Conservation (phyloP, 2,797 vertebrate species). For the Acipenser oxyrinchus region DNA sequence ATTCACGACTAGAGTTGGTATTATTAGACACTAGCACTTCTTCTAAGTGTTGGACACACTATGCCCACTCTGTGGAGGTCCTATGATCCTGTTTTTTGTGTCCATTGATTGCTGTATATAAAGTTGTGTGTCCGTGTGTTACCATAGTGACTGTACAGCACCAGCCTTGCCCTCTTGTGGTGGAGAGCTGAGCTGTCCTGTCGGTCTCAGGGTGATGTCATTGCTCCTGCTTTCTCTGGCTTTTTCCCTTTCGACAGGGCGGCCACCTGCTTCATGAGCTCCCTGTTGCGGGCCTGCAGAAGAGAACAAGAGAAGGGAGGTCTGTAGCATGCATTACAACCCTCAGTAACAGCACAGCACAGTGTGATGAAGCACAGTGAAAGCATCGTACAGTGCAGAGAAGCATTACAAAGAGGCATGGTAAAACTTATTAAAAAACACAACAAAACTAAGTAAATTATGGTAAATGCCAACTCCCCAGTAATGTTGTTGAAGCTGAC, state of each 20-base stretch:
- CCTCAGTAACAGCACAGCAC: background rate
- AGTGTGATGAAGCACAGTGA: background rate
- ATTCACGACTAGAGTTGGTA: too few relatives aligned
- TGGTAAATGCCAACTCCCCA: too few relatives aligned
- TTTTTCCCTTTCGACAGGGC: constrained; percentile 65
- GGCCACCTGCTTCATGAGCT: constrained; percentile 66
- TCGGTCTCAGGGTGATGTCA: constrained; percentile 52
- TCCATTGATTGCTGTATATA: background rate
- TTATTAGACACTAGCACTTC: too few relatives aligned
- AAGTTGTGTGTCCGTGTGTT: background rate
- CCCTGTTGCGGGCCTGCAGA: constrained; percentile 62
- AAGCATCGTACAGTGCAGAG: too few relatives aligned
- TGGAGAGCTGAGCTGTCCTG: background rate
- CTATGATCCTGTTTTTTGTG: background rate
- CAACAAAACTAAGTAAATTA: too few relatives aligned
- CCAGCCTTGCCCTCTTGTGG: background rate
- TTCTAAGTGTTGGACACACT: background rate
- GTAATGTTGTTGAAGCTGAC: too few relatives aligned
- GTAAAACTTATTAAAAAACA: too few relatives aligned
- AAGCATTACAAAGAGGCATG: background rate
- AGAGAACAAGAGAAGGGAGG: background rate
- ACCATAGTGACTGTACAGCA: background rate
- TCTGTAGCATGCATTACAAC: too few relatives aligned
- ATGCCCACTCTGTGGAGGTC: background rate
- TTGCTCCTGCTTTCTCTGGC: constrained; percentile 58